Base-by-base conservation (phyloP, 2,888 invertebrate genomes). In the Crematogaster levior region DNA sequence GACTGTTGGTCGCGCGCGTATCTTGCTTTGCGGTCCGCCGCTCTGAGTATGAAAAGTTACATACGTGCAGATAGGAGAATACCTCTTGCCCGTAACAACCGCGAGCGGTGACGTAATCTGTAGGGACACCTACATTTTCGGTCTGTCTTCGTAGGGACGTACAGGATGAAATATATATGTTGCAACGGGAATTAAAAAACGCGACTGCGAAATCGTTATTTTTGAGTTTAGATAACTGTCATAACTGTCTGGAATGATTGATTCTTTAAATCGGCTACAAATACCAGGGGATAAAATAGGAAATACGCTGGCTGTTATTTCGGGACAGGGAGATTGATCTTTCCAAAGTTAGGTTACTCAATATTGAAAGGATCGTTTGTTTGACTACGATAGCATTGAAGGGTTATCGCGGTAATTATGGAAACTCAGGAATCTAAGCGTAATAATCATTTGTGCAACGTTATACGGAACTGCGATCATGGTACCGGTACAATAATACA, bases 11-110 rank as follows among this genome's bases (percentile, higher is more conserved):
- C 27, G 56, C 53, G 58, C 77, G 56, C 73, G 46, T 80, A 72
- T 82, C 81, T 65, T 74, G 73, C 66, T 72, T 68, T 34, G 60
- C 66, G 66, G 43, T 21, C 43, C 48, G n/a, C 46, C 48, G 63
- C 53, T 24, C 58, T 48, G 63, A 70, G 82, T 87, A 82, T 68
- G 56, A 65, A 85, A 61, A 82, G 65, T 30, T 60, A 68, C 77
- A 43, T 27, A 74, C 58, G 63, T 24, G 77, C 37, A 79, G 73
- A 79, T 84, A 56, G 68, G 56, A 84, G 43, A 84, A 82, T 63
- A 66, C 73, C 70, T 63, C 63, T 58, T 65, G 53, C 53, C 51
- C 9, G 37, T 51, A 43, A 53, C 46, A 37, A 48, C 60, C 24
- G 43, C 24, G 34, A 66, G 37, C 70, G 74, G 58, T 30, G 74